A percentile compares a stretch with the other conserved stretches of the same genome.
Conservation (phyloP, 2,888 invertebrate species). For the Julus scandinavius region DNA sequence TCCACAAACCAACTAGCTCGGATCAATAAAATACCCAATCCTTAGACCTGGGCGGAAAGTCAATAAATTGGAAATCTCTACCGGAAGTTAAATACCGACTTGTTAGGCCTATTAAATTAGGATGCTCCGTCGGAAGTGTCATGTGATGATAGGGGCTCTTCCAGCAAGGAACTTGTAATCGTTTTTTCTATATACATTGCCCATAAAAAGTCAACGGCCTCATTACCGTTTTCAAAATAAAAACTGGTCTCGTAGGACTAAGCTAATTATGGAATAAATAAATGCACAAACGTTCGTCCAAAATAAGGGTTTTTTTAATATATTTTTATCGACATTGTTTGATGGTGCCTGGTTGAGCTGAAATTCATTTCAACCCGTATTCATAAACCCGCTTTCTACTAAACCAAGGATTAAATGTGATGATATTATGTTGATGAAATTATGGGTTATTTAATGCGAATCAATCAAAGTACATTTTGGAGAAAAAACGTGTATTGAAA, state of each 20-base stretch:
- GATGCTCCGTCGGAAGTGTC: not conserved
- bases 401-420: too few species aligned
- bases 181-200: not conserved
- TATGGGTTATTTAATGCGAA: too few species aligned
- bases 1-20: not conserved
- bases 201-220: not conserved
- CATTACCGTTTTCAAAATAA: not conserved
- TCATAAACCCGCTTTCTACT: too few species aligned
- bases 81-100: slow-evolving; percentile 14
- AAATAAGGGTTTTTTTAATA: too few species aligned
- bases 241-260: not conserved
- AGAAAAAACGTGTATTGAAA: too few species aligned
- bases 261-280: not conserved
- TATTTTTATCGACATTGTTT: too few species aligned
- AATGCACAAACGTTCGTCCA: not conserved
- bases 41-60: not conserved
- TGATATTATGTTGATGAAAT: too few species aligned
- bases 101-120: not conserved
- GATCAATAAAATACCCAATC: not conserved
- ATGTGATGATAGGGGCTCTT: not conserved
- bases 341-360: too few species aligned
- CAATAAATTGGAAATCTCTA: slow-evolving; percentile 3
- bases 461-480: too few species aligned
- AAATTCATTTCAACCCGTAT: too few species aligned
- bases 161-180: not conserved